Base-by-base conservation (phyloP, 2,888 invertebrate genomes). In the Nomada goodeniana region DNA sequence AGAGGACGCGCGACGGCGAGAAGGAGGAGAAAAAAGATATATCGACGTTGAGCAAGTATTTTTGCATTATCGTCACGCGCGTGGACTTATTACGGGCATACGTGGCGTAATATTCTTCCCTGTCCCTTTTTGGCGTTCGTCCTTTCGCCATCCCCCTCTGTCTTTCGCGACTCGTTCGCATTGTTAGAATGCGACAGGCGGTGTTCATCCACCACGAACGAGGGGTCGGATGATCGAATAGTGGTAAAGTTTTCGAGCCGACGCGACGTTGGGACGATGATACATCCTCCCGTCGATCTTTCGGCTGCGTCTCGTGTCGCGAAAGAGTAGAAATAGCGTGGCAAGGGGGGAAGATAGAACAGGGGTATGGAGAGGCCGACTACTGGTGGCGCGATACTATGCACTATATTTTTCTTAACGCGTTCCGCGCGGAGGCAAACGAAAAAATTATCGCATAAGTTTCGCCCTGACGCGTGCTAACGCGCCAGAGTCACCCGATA, bases 21-120 rank as follows among this genome's bases (percentile, higher is more conserved):
- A 73, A 47, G n/a, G 29, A 44, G 53, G 60, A 52, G 53, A 50
- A 59, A 68, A 20, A 59, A 55, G 55, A 72, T 20, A 72, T 20
- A 75, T 53, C 57, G 77, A 67, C 20, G 68, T 59, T 64, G 72
- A 61, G 23, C 65, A 77, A 71, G 77, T 74, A 91, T 91, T 92
- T 93, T 92, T 92, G 91, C 92, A 93, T 93, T 93, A 92, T 90
- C 89, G 91, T 93, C 93, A 93, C 93, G 93, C 90, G 91, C 90
- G 91, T 92, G 88, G 92, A 92, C 92, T 93, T 93, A 93, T 93
- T 93, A 93, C 92, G 80, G 86, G 88, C 91, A 92, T 92, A 92
- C 92, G 92, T 92, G 92, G 92, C 91, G 92, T 92, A 92, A 92
- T 92, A 92, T 92, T 92, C 91, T 89, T 83, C 88, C 87, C 87